Evolutionary conservation across 2,797 vertebrate species (phyloP).

Genomic region (Tokudaia muenninki): DNA sequence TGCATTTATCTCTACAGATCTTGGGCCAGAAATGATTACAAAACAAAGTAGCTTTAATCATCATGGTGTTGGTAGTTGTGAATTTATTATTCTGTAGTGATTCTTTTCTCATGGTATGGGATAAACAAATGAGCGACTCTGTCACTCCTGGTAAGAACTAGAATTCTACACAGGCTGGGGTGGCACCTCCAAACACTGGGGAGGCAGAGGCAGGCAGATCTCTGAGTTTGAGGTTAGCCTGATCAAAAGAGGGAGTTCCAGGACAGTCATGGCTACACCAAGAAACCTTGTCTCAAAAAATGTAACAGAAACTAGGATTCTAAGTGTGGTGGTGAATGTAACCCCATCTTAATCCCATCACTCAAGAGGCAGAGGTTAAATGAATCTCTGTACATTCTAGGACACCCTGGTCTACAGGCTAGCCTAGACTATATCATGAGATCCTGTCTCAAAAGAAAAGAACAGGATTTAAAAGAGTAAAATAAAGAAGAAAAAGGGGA

Average conservation of each 20-base stretch:
- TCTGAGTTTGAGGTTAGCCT: not conserved
- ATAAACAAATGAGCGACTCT: constrained; percentile 56
- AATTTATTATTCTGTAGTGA: constrained; percentile 11
- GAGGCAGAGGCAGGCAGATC: not conserved
- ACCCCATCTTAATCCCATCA: not conserved
- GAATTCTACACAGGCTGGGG: not conserved
- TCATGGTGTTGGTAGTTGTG: not conserved
- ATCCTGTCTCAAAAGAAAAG: not conserved
- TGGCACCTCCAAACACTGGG: too few species aligned
- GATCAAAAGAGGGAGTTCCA: not conserved
- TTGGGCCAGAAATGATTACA: constrained; percentile 55
- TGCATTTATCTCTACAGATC: constrained; percentile 28
- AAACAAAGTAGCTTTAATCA: constrained; percentile 60
- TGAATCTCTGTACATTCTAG: not conserved
- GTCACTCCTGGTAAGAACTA: constrained; percentile 26
- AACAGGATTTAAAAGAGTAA: not conserved
- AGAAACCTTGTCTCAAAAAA: not conserved
- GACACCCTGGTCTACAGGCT: not conserved
- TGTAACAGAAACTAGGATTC: not conserved
- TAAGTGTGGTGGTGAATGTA: not conserved
- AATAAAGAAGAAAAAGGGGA: constrained; percentile 9
- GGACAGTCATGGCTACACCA: not conserved
- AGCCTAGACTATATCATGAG: not conserved
- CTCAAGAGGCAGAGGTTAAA: not conserved
- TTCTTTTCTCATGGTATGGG: not conserved